Base-by-base conservation (phyloP, 2,888 invertebrate species). In the Cancer borealis region DNA sequence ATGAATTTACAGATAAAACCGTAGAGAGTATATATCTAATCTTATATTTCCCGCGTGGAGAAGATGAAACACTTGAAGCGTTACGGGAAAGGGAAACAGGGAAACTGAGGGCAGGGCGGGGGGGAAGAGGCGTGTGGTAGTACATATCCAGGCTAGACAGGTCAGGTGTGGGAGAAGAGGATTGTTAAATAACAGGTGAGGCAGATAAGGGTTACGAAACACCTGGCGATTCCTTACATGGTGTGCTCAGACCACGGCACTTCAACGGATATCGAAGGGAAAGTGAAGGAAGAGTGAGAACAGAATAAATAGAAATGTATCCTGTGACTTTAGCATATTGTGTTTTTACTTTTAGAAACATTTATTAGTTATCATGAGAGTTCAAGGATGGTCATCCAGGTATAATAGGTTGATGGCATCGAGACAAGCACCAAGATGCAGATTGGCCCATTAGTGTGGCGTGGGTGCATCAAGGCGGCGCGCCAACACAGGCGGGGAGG, bases 11-110 rank as follows among this genome's bases (percentile, higher is more conserved):
- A 73, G 8, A 73, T 5, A 73, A 73, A 73, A n/a, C 26, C 10
- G 26, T 26, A 73, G 26, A 73, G 39, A 26, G 26, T 73, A 73
- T 26, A 73, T 0, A 73, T 73, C 66, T n/a, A 73, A 14, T 54
- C 8, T 8, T n/a, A 73, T 73, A 26, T 73, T n/a, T 26, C 26
- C 5, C n/a, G 73, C 4, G 6, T 26, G 73, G 26, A 73, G 4
- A 73, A 73, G 4, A 73, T 8, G 8, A 26, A 0, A n/a, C 73
- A 8, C 8, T 5, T 26, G 8, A 6, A 10, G 60, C 60, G 2
- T 14, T 17, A 91, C 60, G 46, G 45, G 66, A 91, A 39, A 91
- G 91, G 66, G 91, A 73, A 66, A 91, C 12, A 73, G 45, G 66
- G 46, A 91, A 60, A 21, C 60, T 60, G 21, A 60, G 60, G 60